Conservation (phyloP, 23 tunicate genomes). For the Oikopleura albicans region DNA sequence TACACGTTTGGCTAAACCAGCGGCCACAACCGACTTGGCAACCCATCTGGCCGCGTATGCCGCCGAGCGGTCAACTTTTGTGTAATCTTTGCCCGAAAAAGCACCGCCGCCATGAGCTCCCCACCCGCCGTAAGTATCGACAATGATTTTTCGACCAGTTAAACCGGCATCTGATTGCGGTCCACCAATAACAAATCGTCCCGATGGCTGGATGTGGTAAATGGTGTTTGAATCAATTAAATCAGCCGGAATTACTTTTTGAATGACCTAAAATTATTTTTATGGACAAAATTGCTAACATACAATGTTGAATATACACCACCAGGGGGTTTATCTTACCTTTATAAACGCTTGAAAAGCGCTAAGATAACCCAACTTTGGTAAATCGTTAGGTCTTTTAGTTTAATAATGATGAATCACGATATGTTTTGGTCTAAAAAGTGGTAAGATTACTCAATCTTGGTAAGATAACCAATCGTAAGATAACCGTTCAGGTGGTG, state of each 20-base stretch:
- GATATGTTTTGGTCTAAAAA: no score
- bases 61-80: no score
- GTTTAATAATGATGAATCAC: no score
- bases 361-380: no score
- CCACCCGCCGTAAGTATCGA: slow-evolving; percentile 94
- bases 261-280: slow-evolving; percentile 52
- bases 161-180: slow-evolving; percentile 92
- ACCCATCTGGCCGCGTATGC: slow-evolving; percentile 92
- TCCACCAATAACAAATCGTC: slow-evolving; percentile 59
- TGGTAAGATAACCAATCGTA: no score
- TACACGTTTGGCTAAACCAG: slow-evolving; percentile 47
- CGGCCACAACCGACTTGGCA: slow-evolving; percentile 55
- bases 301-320: no score
- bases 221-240: slow-evolving; percentile 48
- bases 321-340: no score
- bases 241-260: slow-evolving; percentile 44
- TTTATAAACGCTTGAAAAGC: no score
- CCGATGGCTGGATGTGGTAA: slow-evolving; percentile 86
- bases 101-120: slow-evolving; percentile 98
- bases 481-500: no score
- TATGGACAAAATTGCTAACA: no score
- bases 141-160: slow-evolving; percentile 79
- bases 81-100: slow-evolving; percentile 84
- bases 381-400: no score
- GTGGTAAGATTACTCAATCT: no score